Percentiles rank a stretch among this genome's conserved stretches.
phyloP scores from a whole-genome alignment of 2,888 invertebrate species.

The Mycogona germanica region DNA sequence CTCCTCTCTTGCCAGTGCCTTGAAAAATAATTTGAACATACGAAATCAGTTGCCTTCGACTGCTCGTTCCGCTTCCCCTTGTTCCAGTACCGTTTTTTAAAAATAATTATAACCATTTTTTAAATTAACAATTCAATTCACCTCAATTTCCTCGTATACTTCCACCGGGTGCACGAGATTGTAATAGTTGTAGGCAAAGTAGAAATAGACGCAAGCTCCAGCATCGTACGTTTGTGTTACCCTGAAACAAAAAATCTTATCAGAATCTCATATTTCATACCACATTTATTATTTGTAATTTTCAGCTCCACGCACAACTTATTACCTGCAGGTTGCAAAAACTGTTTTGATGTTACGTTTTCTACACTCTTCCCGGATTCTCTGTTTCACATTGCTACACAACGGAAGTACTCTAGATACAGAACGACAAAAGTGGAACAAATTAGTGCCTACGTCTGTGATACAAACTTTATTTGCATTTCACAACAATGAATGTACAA shows the following conservation, averaged over 20 bases:
- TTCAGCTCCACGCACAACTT: neutral
- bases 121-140: too few species aligned
- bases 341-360: conserved; percentile 26
- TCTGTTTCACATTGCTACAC: conserved; percentile 78
- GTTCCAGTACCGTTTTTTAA: too few species aligned
- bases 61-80: neutral
- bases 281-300: neutral
- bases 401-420: conserved; percentile 51
- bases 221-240: conserved; percentile 96
- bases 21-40: too few species aligned
- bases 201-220: conserved; percentile 92
- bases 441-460: too few species aligned
- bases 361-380: conserved; percentile 48
- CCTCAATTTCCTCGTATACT: conserved; percentile 76
- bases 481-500: neutral
- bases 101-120: too few species aligned
- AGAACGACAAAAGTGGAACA: conserved; percentile 6
- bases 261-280: neutral
- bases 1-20: conserved; percentile 41
- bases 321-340: conserved; percentile 18
- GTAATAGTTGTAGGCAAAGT: conserved; percentile 68
- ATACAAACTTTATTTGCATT: too few species aligned
- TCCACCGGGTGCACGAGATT: conserved; percentile 52
- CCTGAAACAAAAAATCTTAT: conserved; percentile 28
- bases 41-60: too few species aligned